Conservation (phyloP, 2,113 vertebrate species). For the Ranitomeya variabilis region DNA sequence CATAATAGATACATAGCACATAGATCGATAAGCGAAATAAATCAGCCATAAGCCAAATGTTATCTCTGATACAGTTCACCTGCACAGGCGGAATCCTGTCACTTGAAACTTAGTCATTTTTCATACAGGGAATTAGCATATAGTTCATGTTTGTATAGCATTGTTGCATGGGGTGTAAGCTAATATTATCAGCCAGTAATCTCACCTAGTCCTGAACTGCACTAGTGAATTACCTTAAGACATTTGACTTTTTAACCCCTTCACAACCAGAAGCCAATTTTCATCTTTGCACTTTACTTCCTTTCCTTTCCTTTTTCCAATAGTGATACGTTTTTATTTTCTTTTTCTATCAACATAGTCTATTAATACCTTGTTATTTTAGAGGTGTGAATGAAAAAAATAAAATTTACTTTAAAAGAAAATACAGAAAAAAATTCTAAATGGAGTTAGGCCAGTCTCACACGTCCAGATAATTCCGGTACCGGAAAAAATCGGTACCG, state of each 20-base stretch:
- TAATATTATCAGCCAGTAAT: neutral
- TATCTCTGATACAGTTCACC: constrained; percentile 15
- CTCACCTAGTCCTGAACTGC: neutral
- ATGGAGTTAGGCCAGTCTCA: no score
- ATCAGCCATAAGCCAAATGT: neutral
- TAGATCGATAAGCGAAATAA: constrained; percentile 6
- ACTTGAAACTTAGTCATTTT: neutral
- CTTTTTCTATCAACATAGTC: no score
- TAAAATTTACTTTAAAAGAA: no score
- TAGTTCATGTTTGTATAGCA: constrained; percentile 7
- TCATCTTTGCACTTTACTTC: no score
- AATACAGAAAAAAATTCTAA: no score
- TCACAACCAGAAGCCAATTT: no score
- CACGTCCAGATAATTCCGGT: no score
- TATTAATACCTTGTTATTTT: no score
- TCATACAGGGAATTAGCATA: neutral
- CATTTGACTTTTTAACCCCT: neutral
- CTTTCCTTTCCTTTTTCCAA: no score
- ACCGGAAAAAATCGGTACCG: no score
- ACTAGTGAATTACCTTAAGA: neutral
- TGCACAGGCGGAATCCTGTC: neutral
- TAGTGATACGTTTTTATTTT: no score
- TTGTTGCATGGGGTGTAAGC: neutral
- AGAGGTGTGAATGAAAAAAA: no score
- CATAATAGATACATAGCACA: neutral